A percentile compares a stretch with the other conserved stretches of the same genome.
phyloP scores from a whole-genome alignment of 2,113 vertebrate species.

The Onychorhynchus coronatus region DNA sequence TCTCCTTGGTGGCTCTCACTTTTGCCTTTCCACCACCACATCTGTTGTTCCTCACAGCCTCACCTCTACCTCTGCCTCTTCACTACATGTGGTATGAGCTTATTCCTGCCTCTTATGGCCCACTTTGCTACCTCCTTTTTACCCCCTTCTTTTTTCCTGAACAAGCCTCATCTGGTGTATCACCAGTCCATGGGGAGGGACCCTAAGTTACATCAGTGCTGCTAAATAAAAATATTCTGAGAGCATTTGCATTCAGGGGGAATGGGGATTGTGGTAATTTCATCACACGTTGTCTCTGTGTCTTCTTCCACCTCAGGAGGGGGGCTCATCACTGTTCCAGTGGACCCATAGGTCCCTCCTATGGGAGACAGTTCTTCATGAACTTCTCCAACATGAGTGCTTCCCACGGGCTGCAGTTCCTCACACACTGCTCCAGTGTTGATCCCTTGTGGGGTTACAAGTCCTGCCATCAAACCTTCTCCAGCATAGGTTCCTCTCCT shows the following conservation, averaged over 20 bases:
- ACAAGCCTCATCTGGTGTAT: background rate
- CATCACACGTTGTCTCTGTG: background rate
- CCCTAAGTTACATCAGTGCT: background rate
- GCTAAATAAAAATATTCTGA: background rate
- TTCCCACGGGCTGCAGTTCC: background rate
- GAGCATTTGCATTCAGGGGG: background rate
- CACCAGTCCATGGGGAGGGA: background rate
- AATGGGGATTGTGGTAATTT: background rate
- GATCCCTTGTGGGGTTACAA: background rate
- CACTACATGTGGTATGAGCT: background rate
- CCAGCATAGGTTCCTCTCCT: background rate
- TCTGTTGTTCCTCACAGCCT: background rate
- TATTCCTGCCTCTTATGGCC: background rate
- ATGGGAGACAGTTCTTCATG: background rate
- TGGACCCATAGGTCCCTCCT: background rate
- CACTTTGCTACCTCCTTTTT: background rate
- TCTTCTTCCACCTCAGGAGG: background rate
- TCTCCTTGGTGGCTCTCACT: background rate
- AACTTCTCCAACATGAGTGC: background rate
- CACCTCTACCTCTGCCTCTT: background rate
- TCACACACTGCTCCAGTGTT: background rate
- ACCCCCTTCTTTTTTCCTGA: background rate
- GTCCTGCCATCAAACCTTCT: background rate
- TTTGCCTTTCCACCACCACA: background rate
- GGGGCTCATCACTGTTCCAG: background rate